These are phyloP conservation scores for Caenorhabditis sp. DNA, from an alignment of 2,888 invertebrate species.

Conservation along the genomic window DNA sequence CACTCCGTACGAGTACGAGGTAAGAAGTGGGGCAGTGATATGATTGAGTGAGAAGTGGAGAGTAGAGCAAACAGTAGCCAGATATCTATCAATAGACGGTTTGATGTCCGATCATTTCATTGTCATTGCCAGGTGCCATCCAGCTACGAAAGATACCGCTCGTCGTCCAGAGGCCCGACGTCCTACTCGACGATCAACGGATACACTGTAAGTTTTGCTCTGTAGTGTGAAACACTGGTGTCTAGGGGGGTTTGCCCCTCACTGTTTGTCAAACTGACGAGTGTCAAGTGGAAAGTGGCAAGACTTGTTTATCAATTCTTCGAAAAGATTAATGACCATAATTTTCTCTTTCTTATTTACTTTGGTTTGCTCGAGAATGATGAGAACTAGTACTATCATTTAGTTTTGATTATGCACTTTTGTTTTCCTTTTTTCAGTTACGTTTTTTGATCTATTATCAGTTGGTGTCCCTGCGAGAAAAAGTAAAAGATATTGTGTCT, in stretches of 20 bases:
- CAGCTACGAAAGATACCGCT: constrained; percentile 75
- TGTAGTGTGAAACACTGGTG: constrained; percentile 49
- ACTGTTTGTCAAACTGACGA: constrained; percentile 17
- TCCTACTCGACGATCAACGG: constrained; percentile 72
- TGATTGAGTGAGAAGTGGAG: constrained; percentile 25
- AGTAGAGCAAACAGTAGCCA: constrained; percentile 19
- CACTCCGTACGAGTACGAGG: constrained; percentile 74
- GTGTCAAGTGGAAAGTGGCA: constrained; percentile 27
- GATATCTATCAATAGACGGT: not conserved
- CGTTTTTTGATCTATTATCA: not conserved
- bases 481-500: constrained; percentile 43
- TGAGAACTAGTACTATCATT: no score
- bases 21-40: constrained; percentile 12
- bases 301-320: not conserved
- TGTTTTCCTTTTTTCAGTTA: not conserved
- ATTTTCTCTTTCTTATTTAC: constrained; percentile 7
- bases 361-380: constrained; percentile 3
- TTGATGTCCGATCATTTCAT: not conserved
- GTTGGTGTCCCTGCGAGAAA: not conserved
- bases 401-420: not conserved
- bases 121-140: constrained; percentile 72
- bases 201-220: constrained; percentile 69
- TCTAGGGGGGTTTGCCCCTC: not conserved
- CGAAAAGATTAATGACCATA: constrained; percentile 10
- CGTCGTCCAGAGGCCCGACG: constrained; percentile 71